Conservation (phyloP, 1,140 invertebrate species). For the Telenomus remus region DNA sequence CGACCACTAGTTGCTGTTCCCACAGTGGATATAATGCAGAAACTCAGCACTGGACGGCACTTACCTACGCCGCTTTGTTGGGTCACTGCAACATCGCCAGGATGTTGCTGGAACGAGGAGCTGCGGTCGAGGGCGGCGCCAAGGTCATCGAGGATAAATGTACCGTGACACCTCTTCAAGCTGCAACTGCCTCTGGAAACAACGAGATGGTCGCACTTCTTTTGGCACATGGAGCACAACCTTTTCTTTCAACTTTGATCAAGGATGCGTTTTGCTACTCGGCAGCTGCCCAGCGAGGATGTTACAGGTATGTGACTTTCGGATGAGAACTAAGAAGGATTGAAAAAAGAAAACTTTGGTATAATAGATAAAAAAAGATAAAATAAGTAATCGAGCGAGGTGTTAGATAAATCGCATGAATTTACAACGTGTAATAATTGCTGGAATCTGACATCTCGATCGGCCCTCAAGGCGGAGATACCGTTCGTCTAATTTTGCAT, state of each 20-base stretch:
- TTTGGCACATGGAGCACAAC: conserved; percentile 88
- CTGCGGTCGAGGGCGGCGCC: conserved; percentile 90
- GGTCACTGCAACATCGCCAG: conserved; percentile 78
- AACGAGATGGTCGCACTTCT: conserved; percentile 87
- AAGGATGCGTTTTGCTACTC: conserved; percentile 90
- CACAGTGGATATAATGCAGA: conserved; percentile 78
- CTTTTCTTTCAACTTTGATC: conserved; percentile 88
- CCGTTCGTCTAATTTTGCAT: conserved; percentile 19
- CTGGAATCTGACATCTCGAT: conserved; percentile 4
- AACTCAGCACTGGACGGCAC: conserved; percentile 86
- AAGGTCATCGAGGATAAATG: conserved; percentile 87
- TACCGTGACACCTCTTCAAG: conserved; percentile 90
- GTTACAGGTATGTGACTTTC: conserved; percentile 78
- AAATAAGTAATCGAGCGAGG: no score
- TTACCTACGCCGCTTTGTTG: conserved; percentile 82
- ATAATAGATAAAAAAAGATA: no score
- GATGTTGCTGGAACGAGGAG: conserved; percentile 85
- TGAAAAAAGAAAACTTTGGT: neutral
- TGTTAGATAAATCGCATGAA: conserved; percentile 5
- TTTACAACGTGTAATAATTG: conserved; percentile 24
- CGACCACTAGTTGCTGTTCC: conserved; percentile 15
- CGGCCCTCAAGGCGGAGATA: conserved; percentile 6
- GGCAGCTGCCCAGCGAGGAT: conserved; percentile 87
- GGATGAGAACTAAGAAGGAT: neutral
- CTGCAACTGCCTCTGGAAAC: conserved; percentile 87